phyloP scores from a whole-genome alignment of 2,888 invertebrate genomes.

The Xestia ashworthii region DNA sequence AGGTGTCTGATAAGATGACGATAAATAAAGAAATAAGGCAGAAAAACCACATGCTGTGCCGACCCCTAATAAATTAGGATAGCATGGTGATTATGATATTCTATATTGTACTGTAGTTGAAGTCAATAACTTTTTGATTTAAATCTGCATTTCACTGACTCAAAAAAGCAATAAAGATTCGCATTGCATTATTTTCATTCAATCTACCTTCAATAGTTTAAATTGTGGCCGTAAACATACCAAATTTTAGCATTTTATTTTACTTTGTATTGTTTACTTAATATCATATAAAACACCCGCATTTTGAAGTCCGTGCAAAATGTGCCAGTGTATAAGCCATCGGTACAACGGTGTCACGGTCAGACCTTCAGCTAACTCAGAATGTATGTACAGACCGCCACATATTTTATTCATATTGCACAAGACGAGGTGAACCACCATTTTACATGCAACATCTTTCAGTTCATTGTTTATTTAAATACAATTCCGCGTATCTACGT shows the following conservation, averaged over 20 bases:
- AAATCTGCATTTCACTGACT: neutral
- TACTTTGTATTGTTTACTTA: constrained; percentile 27
- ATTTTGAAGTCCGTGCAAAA: constrained; percentile 54
- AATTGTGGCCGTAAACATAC: neutral
- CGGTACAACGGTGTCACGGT: constrained; percentile 82
- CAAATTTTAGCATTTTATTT: neutral
- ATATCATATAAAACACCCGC: constrained; percentile 35
- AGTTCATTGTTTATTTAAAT: constrained; percentile 59
- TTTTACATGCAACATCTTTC: constrained; percentile 73
- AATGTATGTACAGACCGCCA: constrained; percentile 70
- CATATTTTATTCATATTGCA: constrained; percentile 78
- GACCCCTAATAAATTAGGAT: no score
- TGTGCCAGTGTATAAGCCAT: constrained; percentile 72
- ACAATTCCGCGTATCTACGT: constrained; percentile 40
- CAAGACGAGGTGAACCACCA: constrained; percentile 76
- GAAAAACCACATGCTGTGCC: no score
- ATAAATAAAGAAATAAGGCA: no score
- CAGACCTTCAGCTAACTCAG: constrained; percentile 79
- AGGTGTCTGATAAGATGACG: neutral
- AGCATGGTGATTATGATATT: no score
- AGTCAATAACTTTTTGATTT: neutral
- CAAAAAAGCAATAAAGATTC: neutral
- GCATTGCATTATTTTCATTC: neutral
- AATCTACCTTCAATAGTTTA: neutral
- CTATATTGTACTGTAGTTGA: neutral